A percentile compares a stretch with the other conserved stretches of the same genome.
These are phyloP conservation scores for Merluccius polli DNA, from an alignment of 2,797 vertebrate genomes.

Conservation along the genomic window DNA sequence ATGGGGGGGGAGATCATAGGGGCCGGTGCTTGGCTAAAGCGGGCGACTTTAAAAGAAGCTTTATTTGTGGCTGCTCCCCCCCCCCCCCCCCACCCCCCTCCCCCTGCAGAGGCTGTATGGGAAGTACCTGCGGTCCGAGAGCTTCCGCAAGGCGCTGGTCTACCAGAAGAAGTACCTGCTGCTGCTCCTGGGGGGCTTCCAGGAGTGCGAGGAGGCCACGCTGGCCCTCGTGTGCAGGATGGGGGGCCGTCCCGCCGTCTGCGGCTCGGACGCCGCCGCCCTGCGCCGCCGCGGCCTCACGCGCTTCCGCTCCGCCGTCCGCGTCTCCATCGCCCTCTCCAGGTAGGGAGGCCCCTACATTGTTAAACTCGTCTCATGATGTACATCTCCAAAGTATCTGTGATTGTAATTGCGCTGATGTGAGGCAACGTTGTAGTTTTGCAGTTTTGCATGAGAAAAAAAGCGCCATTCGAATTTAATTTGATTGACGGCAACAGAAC, in stretches of 20 bases:
- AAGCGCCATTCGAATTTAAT: not conserved
- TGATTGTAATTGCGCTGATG: not conserved
- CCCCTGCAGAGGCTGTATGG: slow-evolving; percentile 85
- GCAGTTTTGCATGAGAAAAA: not conserved
- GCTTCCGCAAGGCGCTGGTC: slow-evolving; percentile 94
- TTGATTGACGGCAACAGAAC: not conserved
- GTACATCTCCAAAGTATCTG: not conserved
- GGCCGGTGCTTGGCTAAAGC: too few species aligned
- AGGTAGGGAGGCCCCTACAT: slow-evolving; percentile 70
- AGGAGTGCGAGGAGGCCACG: slow-evolving; percentile 94
- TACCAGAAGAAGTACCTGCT: slow-evolving; percentile 98
- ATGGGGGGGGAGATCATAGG: too few species aligned
- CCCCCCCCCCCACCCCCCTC: not conserved
- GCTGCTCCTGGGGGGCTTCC: slow-evolving; percentile 90
- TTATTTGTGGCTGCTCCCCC: too few species aligned
- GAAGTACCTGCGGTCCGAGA: slow-evolving; percentile 90
- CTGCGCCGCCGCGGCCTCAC: slow-evolving; percentile 78
- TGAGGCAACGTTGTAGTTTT: not conserved
- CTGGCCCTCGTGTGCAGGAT: slow-evolving; percentile 87
- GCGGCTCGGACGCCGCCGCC: slow-evolving; percentile 70
- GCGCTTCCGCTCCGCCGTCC: slow-evolving; percentile 87
- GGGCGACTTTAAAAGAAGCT: too few species aligned
- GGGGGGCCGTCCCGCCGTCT: slow-evolving; percentile 79
- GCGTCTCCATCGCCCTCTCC: slow-evolving; percentile 90
- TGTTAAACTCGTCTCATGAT: too few species aligned